Base-by-base conservation (phyloP, 2,113 vertebrate genomes). In the Pagrus major region DNA sequence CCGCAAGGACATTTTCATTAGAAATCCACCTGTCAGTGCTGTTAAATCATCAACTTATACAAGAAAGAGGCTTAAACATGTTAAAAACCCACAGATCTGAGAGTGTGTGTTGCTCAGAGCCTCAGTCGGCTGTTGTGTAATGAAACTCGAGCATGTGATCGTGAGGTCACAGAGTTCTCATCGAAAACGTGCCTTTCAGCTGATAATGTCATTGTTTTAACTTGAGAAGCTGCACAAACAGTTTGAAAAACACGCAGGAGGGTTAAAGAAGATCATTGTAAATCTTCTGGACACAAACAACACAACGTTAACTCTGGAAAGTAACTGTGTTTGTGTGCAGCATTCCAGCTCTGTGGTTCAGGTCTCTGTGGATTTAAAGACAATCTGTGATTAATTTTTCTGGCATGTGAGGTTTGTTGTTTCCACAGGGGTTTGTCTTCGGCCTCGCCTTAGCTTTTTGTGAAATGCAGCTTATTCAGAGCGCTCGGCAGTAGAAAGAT, bases 371-470 rank as follows among this genome's bases (percentile, higher is more conserved):
- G 69, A 49, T n/a, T 9, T 23, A 8, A 41, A 23, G 0, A 6
- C 60, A 76, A 42, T 73, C 61, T 87, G 81, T 58, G 52, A 47
- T 70, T 55, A 10, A 78, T 74, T 84, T 76, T 35, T 77, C 55
- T 37, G 49, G 61, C 51, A 68, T 76, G 20, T 59, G 29, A 39
- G 20, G 5, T 58, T 52, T 33, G 46, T 44, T 63, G 29, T 47
- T 67, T 18, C 37, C 49, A 25, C 8, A 1, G 4, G 20, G 20
- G n/a, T 65, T 54, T 25, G 23, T 29, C 18, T 52, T 60, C 3
- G 31, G 52, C 49, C 35, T 42, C 66, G 29, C 66, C 71, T 15
- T 16, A 25, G 1, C 14, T 37, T 3, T 0, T 3, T 0, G 1
- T 6, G 35, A 27, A 37, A 0, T 33, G 69, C 58, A 41, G 65